Base-by-base conservation (phyloP, 2,888 invertebrate genomes). In the Dolichopus griseipennis region DNA sequence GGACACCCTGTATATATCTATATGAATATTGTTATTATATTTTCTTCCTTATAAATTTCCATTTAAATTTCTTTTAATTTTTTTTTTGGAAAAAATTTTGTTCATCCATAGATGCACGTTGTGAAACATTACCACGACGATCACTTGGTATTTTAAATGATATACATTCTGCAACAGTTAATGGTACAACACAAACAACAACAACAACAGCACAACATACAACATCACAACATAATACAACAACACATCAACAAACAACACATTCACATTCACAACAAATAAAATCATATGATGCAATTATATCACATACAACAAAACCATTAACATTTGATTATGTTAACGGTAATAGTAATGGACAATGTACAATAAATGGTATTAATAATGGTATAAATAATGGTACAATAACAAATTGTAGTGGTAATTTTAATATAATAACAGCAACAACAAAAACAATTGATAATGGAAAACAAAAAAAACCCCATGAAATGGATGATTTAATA, bases 401-500 rank as follows among this genome's bases (percentile, higher is more conserved):
- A 18, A 21, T 37, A 21, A 18, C 34, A 15, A 22, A n/a, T 66
- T 22, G 27, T 61, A 20, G 9, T 27, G 52, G 43, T 66, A 70
- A 69, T 34, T 65, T 72, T n/a, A 68, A 69, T 27, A 65, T 61
- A 72, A 73, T 70, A 69, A 72, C 27, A 72, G 70, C 70, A 68
- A 69, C 70, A 67, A 34, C 61, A 71, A 68, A 65, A 70, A 66
- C 68, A n/a, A 68, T 37, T 65, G 68, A 69, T 67, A 71, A 66
- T 69, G 67, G 65, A 22, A 68, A 70, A 71, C 70, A 74, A 61
- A 78, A 78, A 64, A 74, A 75, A 65, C 75, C 77, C 34, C 73
- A 75, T 68, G 79, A 91, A 81, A 86, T 93, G 78, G 91, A 93
- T 77, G 95, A 96, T 83, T 87, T 96, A 75, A 95, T 95, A 79